These are phyloP conservation scores for Corythornis vintsioides DNA, from an alignment of 2,113 vertebrate species.

Conservation along the genomic window DNA sequence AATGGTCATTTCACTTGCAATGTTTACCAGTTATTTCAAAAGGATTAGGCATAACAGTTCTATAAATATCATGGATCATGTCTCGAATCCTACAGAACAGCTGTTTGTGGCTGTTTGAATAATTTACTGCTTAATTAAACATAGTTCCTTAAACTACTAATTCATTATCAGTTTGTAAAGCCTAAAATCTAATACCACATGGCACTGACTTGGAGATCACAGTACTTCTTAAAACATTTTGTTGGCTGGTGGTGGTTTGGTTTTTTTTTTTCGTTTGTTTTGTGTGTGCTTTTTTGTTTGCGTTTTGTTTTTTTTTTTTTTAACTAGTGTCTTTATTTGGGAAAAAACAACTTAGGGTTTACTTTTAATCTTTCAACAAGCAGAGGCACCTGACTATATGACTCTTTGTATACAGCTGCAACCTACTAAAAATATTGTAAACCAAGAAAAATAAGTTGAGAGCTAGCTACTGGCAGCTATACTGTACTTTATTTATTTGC, in stretches of 20 bases:
- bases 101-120: constrained; percentile 39
- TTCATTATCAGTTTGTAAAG: background rate
- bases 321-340: background rate
- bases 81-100: constrained; percentile 56
- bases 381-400: background rate
- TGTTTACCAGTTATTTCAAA: constrained; percentile 37
- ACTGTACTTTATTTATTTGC: too few species aligned
- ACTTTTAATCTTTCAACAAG: background rate
- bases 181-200: background rate
- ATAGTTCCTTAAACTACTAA: background rate
- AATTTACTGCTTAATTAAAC: constrained; percentile 46
- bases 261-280: background rate
- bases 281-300: too few species aligned
- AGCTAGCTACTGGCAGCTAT: background rate
- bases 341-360: background rate
- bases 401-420: background rate
- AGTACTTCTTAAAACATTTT: background rate
- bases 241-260: background rate
- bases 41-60: constrained; percentile 26
- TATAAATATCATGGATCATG: constrained; percentile 56
- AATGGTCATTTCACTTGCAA: background rate
- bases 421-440: background rate
- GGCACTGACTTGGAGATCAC: constrained; percentile 8
- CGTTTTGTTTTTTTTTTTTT: background rate
- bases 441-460: background rate